Evolutionary conservation across 2,113 vertebrate genomes (phyloP).

Genomic region (Callorhinus ursinus): DNA sequence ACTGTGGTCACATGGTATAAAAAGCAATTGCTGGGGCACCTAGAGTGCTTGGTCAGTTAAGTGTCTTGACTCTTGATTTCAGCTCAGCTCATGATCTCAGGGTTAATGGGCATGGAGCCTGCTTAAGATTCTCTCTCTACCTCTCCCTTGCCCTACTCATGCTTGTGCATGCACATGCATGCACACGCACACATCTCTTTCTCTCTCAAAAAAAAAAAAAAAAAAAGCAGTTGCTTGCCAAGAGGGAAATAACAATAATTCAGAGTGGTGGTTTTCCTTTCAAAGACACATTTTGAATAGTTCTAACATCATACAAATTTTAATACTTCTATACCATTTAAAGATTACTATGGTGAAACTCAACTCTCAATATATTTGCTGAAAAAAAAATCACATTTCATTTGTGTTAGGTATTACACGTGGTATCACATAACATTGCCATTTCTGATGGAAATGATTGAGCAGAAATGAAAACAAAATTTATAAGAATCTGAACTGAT

Average conservation of each 20-base stretch:
- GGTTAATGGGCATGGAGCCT: not conserved
- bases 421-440: not conserved
- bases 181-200: not conserved
- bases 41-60: not conserved
- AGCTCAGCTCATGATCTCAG: not conserved
- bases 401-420: not conserved
- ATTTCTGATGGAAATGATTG: not conserved
- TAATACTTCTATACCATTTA: not conserved
- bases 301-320: not conserved
- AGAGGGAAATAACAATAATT: not conserved
- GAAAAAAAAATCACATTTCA: conserved; percentile 2
- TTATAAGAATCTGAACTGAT: not conserved
- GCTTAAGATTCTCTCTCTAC: not conserved
- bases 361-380: not conserved
- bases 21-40: not conserved
- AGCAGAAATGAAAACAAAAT: not conserved
- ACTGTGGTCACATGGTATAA: not conserved
- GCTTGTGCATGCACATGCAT: not conserved
- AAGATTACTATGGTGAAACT: not conserved
- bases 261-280: not conserved
- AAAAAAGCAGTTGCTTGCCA: not conserved
- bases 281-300: not conserved
- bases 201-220: not conserved
- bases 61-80: not conserved
- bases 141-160: not conserved